Percentiles rank a stretch among this genome's conserved stretches.
Evolutionary conservation across 2,888 invertebrate species (phyloP).

Genomic region (Myopa tessellatipennis): DNA sequence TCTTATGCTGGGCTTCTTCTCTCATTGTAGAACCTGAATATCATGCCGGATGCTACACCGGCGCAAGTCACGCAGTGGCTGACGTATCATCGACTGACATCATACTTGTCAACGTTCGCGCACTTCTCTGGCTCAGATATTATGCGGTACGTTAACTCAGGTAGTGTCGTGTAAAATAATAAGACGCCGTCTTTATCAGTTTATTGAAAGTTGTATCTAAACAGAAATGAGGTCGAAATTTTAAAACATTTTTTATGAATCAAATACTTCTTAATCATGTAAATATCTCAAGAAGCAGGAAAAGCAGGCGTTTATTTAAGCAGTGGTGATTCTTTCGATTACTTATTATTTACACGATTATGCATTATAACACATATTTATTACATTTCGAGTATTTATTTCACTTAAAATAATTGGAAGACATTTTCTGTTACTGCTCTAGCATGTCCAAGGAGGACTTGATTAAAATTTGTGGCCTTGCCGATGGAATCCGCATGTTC

Average conservation of each 20-base stretch:
- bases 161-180: too few species aligned
- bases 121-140: slow-evolving; percentile 92
- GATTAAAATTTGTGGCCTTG: slow-evolving; percentile 92
- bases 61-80: slow-evolving; percentile 85
- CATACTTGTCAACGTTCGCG: slow-evolving; percentile 81
- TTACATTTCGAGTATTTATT: not conserved
- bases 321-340: too few species aligned
- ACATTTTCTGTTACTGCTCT: slow-evolving; percentile 45
- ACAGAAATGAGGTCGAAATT: too few species aligned
- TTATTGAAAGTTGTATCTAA: too few species aligned
- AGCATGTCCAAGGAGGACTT: slow-evolving; percentile 89
- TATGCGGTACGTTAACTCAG: slow-evolving; percentile 77
- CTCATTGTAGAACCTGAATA: slow-evolving; percentile 65
- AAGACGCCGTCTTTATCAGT: too few species aligned
- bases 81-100: slow-evolving; percentile 79
- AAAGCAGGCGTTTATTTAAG: too few species aligned
- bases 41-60: slow-evolving; percentile 77
- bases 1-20: not conserved
- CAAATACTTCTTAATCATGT: too few species aligned
- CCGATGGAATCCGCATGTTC: slow-evolving; percentile 92
- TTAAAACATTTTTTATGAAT: too few species aligned
- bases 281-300: too few species aligned
- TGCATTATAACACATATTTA: too few species aligned
- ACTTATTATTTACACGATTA: too few species aligned
- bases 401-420: not conserved